These are phyloP conservation scores for Tursiops truncatus DNA, from an alignment of 2,113 vertebrate species.

Conservation along the genomic window DNA sequence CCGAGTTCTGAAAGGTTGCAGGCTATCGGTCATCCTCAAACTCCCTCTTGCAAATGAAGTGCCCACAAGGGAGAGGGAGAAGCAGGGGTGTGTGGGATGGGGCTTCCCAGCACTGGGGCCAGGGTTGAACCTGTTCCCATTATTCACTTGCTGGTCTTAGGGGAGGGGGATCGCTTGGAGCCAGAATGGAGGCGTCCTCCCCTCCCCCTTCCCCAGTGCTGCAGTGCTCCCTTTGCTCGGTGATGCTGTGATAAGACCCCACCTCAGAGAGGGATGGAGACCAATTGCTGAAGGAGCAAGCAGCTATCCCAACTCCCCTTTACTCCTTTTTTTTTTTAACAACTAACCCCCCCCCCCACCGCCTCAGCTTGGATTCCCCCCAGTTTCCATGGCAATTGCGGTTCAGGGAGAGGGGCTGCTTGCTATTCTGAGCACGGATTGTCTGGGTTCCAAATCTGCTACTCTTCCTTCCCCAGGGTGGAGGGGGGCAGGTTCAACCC, in stretches of 20 bases:
- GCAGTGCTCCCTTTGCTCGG: slow-evolving; percentile 57
- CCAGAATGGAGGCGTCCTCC: slow-evolving; percentile 48
- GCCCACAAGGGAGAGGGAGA: neutral
- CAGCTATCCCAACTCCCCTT: slow-evolving; percentile 52
- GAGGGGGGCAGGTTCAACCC: slow-evolving; percentile 40
- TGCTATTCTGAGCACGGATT: slow-evolving; percentile 86
- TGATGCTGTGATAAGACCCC: slow-evolving; percentile 33
- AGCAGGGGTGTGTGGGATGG: neutral
- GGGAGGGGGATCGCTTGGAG: slow-evolving; percentile 48
- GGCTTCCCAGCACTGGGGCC: neutral
- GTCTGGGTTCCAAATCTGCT: slow-evolving; percentile 84
- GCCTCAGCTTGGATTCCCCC: slow-evolving; percentile 78
- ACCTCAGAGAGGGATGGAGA: slow-evolving; percentile 30
- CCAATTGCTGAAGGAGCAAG: slow-evolving; percentile 42
- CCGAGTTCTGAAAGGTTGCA: neutral
- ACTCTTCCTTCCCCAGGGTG: slow-evolving; percentile 69
- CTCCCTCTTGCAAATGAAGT: slow-evolving; percentile 29
- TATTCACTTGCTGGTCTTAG: slow-evolving; percentile 18
- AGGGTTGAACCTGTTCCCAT: neutral
- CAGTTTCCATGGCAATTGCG: slow-evolving; percentile 84
- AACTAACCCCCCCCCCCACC: slow-evolving; percentile 58
- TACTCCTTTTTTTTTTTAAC: slow-evolving; percentile 52
- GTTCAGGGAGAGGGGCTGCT: slow-evolving; percentile 83
- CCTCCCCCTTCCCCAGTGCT: slow-evolving; percentile 40
- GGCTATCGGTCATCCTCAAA: slow-evolving; percentile 1